Percentiles rank a stretch among this genome's conserved stretches.
phyloP scores from a whole-genome alignment of 2,113 vertebrate species.

The Egretta garzetta region DNA sequence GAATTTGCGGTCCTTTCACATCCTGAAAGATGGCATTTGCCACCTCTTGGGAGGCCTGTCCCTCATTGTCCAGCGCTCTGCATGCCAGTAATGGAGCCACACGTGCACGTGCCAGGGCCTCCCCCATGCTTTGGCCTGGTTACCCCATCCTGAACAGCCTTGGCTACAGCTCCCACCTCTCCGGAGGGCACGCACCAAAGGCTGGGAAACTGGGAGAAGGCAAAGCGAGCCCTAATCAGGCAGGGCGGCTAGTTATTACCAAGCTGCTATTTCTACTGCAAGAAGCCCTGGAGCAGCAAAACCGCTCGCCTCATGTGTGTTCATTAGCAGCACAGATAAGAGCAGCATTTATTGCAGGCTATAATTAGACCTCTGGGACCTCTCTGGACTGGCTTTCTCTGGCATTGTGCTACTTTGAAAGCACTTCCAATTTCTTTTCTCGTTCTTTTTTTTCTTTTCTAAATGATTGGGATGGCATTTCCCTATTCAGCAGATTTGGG shows the following conservation, averaged over 20 bases:
- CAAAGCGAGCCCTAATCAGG: background rate
- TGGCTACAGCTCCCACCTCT: background rate
- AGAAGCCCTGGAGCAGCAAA: conserved; percentile 46
- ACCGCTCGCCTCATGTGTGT: background rate
- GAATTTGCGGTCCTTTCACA: background rate
- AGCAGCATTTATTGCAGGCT: conserved; percentile 35
- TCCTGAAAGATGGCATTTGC: background rate
- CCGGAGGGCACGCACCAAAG: background rate
- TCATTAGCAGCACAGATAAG: conserved; percentile 52
- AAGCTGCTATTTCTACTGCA: background rate
- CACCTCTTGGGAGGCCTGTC: background rate
- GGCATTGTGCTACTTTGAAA: conserved; percentile 39
- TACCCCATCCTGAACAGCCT: background rate
- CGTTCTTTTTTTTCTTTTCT: background rate
- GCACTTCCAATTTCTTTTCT: conserved; percentile 20
- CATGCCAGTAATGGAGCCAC: background rate
- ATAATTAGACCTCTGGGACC: conserved; percentile 45
- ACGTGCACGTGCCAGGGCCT: background rate
- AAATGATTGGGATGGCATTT: conserved; percentile 27
- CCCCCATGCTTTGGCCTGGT: background rate
- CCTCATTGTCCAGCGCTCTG: background rate
- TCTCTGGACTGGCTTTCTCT: background rate
- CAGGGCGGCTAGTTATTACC: background rate
- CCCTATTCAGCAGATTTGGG: conserved; percentile 61
- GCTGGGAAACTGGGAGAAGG: conserved; percentile 24